A percentile compares a stretch with the other conserved stretches of the same genome.
Conservation (phyloP, 2,888 invertebrate genomes). For the Pecten maximus region DNA sequence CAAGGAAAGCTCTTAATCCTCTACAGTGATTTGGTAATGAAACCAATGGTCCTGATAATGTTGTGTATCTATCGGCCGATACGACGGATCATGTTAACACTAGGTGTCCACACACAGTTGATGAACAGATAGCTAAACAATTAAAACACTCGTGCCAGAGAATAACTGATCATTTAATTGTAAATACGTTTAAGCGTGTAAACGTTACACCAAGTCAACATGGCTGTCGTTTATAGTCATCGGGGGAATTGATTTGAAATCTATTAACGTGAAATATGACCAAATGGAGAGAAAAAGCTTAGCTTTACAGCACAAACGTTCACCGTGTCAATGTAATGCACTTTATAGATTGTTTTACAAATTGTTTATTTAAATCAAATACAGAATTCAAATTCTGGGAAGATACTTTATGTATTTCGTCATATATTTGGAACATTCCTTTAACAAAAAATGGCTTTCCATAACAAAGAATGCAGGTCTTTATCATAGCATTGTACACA, state of each 20-base stretch:
- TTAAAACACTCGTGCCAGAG: not conserved
- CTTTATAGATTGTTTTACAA: not conserved
- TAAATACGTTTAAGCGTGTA: constrained; percentile 5
- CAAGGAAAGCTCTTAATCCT: not conserved
- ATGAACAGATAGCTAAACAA: constrained; percentile 30
- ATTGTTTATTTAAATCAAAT: not conserved
- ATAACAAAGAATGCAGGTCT: not conserved
- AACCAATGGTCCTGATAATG: not conserved
- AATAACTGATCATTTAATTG: not conserved
- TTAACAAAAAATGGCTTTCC: not conserved
- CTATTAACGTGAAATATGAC: not conserved
- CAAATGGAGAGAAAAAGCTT: not conserved
- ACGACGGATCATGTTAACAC: not conserved
- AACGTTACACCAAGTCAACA: constrained; percentile 25
- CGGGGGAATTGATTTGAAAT: not conserved
- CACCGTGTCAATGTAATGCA: not conserved
- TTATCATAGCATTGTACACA: not conserved
- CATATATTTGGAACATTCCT: not conserved
- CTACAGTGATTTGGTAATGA: not conserved
- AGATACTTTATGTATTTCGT: not conserved
- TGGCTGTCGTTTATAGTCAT: not conserved
- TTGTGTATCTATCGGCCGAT: constrained; percentile 2
- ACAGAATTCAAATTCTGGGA: not conserved
- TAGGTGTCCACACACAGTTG: not conserved
- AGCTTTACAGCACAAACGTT: not conserved